A percentile compares a stretch with the other conserved stretches of the same genome.
Conservation (phyloP, 2,113 vertebrate genomes). For the Brachirus orientalis region DNA sequence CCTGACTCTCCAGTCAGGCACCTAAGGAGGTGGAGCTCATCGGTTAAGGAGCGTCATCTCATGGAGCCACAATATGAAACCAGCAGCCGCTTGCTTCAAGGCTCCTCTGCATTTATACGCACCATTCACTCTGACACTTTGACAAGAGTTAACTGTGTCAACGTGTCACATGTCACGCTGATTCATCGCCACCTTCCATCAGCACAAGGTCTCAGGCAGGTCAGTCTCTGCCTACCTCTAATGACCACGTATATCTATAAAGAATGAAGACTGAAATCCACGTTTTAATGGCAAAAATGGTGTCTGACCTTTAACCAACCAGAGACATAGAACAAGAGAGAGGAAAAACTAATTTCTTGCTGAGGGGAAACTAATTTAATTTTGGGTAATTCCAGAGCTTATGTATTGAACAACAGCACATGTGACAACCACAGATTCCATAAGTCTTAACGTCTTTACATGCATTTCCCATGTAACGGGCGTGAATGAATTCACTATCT, state of each 20-base stretch:
- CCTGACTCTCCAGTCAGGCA: neutral
- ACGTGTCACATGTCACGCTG: neutral
- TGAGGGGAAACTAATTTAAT: no score
- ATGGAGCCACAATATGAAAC: neutral
- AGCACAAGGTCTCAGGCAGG: neutral
- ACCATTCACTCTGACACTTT: neutral
- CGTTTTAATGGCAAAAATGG: neutral
- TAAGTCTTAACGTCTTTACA: no score
- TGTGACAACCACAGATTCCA: no score
- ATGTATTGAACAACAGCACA: no score
- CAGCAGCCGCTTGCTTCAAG: neutral
- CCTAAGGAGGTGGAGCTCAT: neutral
- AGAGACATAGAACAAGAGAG: no score
- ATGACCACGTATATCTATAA: neutral
- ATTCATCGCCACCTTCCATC: neutral
- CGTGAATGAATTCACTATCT: constrained; percentile 26
- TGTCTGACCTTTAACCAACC: neutral
- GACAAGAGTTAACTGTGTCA: neutral
- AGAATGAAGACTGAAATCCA: neutral
- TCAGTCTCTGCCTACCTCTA: neutral
- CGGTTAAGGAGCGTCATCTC: neutral
- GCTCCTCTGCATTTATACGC: neutral
- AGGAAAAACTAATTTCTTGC: no score
- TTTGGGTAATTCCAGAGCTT: no score
- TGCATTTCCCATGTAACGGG: neutral